Evolutionary conservation across 2,797 vertebrate genomes (phyloP).

Genomic region (Cryptoprocta ferox): DNA sequence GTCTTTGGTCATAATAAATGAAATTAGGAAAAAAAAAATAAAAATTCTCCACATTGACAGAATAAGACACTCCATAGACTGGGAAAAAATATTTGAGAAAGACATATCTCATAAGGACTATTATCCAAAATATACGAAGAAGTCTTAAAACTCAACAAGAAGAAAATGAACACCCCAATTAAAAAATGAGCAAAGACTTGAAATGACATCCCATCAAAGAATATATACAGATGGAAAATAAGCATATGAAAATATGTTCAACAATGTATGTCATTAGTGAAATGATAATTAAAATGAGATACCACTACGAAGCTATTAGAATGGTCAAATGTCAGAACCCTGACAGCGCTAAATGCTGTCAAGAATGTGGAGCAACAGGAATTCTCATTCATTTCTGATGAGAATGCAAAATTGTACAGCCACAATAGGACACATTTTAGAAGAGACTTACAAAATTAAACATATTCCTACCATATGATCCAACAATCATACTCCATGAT

Average conservation of each 20-base stretch:
- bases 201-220: not conserved
- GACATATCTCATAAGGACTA: not conserved
- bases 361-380: not conserved
- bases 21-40: not conserved
- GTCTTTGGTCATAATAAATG: not conserved
- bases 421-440: not conserved
- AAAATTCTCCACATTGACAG: not conserved
- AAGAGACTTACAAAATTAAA: not conserved
- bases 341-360: not conserved
- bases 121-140: not conserved
- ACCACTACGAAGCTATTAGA: not conserved
- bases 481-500: not conserved
- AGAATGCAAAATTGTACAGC: not conserved
- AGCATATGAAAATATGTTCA: not conserved
- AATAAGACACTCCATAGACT: not conserved
- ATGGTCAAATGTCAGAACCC: not conserved
- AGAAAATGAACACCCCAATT: not conserved
- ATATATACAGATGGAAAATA: not conserved
- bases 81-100: not conserved
- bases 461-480: not conserved
- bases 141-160: not conserved
- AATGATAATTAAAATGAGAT: not conserved
- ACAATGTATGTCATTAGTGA: not conserved
- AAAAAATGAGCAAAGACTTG: not conserved
- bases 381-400: not conserved